These are phyloP conservation scores for Macrotus californicus DNA, from an alignment of 2,113 vertebrate genomes.

Conservation along the genomic window DNA sequence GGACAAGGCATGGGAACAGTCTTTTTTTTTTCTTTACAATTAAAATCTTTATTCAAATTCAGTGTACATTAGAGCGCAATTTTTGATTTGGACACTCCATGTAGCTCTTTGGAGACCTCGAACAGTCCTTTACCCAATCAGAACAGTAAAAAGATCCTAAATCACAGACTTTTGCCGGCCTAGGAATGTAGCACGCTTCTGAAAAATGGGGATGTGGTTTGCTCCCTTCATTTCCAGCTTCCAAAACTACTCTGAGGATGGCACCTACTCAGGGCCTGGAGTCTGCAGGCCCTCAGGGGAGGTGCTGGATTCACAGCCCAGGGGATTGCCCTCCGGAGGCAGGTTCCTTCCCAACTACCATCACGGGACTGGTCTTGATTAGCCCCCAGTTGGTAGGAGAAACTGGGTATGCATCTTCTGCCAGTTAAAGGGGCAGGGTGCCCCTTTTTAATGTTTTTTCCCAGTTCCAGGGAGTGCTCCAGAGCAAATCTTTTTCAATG, in stretches of 20 bases:
- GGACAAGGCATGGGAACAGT: not conserved
- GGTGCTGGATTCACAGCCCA: not conserved
- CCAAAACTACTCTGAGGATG: not conserved
- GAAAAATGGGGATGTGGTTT: not conserved
- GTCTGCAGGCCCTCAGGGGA: not conserved
- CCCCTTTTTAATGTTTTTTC: not conserved
- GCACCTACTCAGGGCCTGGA: not conserved
- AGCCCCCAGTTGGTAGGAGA: not conserved
- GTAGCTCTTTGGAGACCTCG: not conserved
- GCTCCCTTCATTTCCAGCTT: not conserved
- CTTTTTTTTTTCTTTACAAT: not conserved
- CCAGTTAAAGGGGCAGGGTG: rapidly evolving
- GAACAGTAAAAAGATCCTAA: not conserved
- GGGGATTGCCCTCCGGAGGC: not conserved
- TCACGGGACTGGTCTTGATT: not conserved
- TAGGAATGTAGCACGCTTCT: not conserved
- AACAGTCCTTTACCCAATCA: not conserved
- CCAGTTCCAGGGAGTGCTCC: not conserved
- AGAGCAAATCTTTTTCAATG: not conserved
- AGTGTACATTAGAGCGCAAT: not conserved
- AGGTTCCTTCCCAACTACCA: not conserved
- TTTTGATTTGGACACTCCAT: not conserved
- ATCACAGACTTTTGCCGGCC: not conserved
- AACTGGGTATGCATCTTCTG: not conserved
- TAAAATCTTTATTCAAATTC: not conserved